These are phyloP conservation scores for Cavia porcellus DNA, from an alignment of 2,113 vertebrate species.

Conservation along the genomic window DNA sequence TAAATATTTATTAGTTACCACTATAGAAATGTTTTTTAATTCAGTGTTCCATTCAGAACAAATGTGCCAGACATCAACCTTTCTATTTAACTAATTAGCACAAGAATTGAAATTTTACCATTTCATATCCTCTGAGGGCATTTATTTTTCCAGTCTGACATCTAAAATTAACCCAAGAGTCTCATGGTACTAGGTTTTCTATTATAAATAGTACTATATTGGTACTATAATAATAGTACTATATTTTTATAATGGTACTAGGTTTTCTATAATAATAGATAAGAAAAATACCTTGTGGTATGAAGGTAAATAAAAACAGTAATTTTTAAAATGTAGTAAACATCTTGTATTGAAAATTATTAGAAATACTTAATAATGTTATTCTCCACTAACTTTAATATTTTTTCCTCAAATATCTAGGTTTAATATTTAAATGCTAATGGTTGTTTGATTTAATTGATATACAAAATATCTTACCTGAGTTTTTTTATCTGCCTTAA, in stretches of 20 bases:
- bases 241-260: no score
- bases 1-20: slow-evolving; percentile 19
- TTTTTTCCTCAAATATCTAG: neutral
- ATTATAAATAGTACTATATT: no score
- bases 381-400: neutral
- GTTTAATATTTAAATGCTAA: slow-evolving; percentile 7
- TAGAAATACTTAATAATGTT: neutral
- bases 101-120: neutral
- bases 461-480: slow-evolving; percentile 42
- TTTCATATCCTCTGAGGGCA: neutral
- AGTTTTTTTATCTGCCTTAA: neutral
- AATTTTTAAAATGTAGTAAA: neutral
- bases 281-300: neutral
- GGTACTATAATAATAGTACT: no score
- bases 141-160: slow-evolving; percentile 7
- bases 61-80: neutral
- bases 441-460: neutral
- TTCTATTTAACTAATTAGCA: neutral
- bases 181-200: slow-evolving; percentile 7
- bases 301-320: slow-evolving; percentile 11
- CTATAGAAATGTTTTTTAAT: neutral
- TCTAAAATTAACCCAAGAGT: slow-evolving; percentile 7
- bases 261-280: neutral
- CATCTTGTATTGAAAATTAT: neutral
- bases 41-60: slow-evolving; percentile 8